Conservation (phyloP, 1,140 invertebrate species). For the Eueides isabella region DNA sequence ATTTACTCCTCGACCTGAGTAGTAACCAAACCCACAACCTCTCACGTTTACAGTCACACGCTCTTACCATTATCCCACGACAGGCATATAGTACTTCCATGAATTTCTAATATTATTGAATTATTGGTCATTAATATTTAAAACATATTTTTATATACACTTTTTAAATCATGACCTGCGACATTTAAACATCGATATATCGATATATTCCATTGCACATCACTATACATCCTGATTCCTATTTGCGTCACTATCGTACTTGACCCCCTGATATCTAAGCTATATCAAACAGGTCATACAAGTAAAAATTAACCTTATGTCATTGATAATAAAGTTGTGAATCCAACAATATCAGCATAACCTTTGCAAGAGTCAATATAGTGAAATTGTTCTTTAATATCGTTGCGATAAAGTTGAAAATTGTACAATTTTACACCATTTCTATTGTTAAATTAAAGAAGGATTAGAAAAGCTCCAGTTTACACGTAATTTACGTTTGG, state of each 20-base stretch:
- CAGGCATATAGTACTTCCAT: too few species aligned
- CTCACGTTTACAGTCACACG: too few species aligned
- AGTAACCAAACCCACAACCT: too few species aligned
- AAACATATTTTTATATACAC: background rate
- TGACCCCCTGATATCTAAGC: conserved; percentile 55
- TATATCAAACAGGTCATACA: conserved; percentile 13
- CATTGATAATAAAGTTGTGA: background rate
- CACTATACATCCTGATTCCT: conserved; percentile 57
- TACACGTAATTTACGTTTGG: conserved; percentile 21
- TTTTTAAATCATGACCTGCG: background rate
- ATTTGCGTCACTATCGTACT: conserved; percentile 62
- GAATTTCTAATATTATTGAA: too few species aligned
- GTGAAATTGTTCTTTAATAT: background rate
- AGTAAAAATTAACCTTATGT: conserved; percentile 33
- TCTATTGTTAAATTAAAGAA: conserved; percentile 7
- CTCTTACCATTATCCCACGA: too few species aligned
- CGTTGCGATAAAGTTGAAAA: background rate
- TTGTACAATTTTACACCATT: background rate
- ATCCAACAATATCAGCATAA: background rate
- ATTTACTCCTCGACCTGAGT: too few species aligned
- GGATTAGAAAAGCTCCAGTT: conserved; percentile 20
- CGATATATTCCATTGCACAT: conserved; percentile 35
- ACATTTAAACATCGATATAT: conserved; percentile 29
- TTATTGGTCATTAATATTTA: too few species aligned
- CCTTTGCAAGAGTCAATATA: background rate